A percentile compares a stretch with the other conserved stretches of the same genome.
Evolutionary conservation across 1,140 invertebrate genomes (phyloP).

Genomic region (Cephus cinctus): DNA sequence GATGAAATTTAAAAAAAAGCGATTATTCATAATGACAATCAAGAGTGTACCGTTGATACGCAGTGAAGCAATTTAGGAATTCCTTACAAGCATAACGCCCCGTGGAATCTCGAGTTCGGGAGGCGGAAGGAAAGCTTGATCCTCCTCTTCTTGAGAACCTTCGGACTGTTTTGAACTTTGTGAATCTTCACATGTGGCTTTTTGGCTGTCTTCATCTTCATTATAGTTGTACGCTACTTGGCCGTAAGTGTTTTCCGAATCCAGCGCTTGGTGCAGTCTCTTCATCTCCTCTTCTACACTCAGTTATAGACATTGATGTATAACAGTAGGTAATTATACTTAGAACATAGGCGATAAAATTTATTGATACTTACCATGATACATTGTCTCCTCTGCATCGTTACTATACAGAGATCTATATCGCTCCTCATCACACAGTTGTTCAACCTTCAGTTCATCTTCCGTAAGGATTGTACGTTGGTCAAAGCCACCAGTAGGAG

Average conservation of each 20-base stretch:
- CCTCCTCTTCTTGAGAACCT: conserved; percentile 60
- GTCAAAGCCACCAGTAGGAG: conserved; percentile 70
- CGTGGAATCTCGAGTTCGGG: conserved; percentile 70
- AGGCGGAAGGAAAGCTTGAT: conserved; percentile 72
- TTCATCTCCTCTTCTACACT: conserved; percentile 87
- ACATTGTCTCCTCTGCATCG: conserved; percentile 80
- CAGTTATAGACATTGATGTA: not conserved
- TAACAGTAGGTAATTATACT: no score
- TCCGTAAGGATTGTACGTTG: conserved; percentile 68
- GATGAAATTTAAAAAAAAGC: conserved; percentile 16
- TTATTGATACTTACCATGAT: conserved; percentile 66
- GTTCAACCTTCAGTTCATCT: conserved; percentile 80
- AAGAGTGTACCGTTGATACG: no score
- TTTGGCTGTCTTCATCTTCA: conserved; percentile 48
- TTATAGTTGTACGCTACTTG: conserved; percentile 85
- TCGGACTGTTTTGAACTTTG: conserved; percentile 44
- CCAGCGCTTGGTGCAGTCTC: conserved; percentile 73
- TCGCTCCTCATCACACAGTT: conserved; percentile 86
- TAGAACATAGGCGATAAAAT: no score
- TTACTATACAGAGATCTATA: conserved; percentile 85
- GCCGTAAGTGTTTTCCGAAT: conserved; percentile 68
- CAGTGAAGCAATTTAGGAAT: conserved; percentile 5
- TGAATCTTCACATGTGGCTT: conserved; percentile 39
- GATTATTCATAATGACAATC: not conserved
- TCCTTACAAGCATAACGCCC: conserved; percentile 71